A percentile compares a stretch with the other conserved stretches of the same genome.
Evolutionary conservation across 2,113 vertebrate species (phyloP).

Genomic region (Salvelinus fontinalis): DNA sequence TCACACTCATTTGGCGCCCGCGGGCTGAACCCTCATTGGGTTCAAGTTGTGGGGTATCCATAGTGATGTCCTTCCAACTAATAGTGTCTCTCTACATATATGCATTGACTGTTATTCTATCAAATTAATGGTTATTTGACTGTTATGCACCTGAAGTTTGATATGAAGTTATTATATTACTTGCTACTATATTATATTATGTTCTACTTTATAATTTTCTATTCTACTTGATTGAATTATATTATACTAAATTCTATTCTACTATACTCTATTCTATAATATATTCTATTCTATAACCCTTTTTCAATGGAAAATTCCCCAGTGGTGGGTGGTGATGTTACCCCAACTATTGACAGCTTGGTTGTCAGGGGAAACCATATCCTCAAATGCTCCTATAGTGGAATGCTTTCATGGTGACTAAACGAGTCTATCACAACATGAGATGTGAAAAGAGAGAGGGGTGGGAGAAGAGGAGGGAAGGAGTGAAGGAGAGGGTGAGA

Average conservation of each 20-base stretch:
- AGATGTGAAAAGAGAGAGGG: slow-evolving; percentile 19
- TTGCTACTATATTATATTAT: too few relatives aligned
- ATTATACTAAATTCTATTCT: neutral
- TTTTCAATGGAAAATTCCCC: slow-evolving; percentile 56
- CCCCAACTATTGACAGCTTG: slow-evolving; percentile 62
- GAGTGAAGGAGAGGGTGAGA: slow-evolving; percentile 12
- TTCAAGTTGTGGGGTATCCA: neutral
- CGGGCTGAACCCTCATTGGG: slow-evolving; percentile 12
- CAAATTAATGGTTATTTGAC: neutral
- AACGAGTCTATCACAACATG: slow-evolving; percentile 49
- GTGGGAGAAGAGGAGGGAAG: slow-evolving; percentile 10
- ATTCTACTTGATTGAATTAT: too few relatives aligned
- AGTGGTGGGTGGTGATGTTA: slow-evolving; percentile 55
- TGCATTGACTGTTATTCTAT: neutral
- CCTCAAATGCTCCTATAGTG: slow-evolving; percentile 70
- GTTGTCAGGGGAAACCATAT: slow-evolving; percentile 75
- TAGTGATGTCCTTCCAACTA: neutral
- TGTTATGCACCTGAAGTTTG: too few relatives aligned
- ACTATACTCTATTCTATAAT: neutral
- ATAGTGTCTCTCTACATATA: neutral
- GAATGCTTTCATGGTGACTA: slow-evolving; percentile 69
- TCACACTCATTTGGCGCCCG: slow-evolving; percentile 40
- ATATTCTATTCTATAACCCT: neutral
- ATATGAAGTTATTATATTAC: too few relatives aligned
- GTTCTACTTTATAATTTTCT: too few relatives aligned